Evolutionary conservation across 2,113 vertebrate species (phyloP).

Genomic region (Rhynchomys soricoides): DNA sequence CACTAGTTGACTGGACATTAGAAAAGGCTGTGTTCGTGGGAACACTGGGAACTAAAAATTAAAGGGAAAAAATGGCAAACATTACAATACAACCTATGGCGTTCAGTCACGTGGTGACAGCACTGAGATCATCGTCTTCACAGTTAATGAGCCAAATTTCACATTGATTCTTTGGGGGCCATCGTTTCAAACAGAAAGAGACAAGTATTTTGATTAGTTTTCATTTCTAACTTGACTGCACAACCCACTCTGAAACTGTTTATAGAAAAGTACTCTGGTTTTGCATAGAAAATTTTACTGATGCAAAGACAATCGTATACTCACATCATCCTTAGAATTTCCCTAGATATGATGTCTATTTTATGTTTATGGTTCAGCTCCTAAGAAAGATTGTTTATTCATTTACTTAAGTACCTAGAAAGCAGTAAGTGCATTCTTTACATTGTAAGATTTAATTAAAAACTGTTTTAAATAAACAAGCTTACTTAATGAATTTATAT

Average conservation of each 20-base stretch:
- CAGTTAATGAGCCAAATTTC: not conserved
- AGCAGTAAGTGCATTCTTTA: not conserved
- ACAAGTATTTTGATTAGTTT: conserved; percentile 5
- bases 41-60: conserved; percentile 90
- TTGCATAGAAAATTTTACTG: not conserved
- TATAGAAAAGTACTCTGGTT: not conserved
- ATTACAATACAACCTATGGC: not conserved
- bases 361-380: conserved; percentile 13
- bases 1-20: conserved; percentile 89
- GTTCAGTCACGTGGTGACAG: not conserved
- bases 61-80: conserved; percentile 57
- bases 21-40: conserved; percentile 89
- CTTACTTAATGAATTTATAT: not conserved
- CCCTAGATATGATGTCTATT: not conserved
- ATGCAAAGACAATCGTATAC: not conserved
- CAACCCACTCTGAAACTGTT: not conserved
- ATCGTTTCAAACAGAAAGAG: not conserved
- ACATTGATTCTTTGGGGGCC: not conserved
- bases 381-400: not conserved
- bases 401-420: not conserved
- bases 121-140: not conserved
- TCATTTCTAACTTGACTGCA: not conserved
- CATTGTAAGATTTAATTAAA: not conserved
- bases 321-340: not conserved
- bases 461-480: conserved; percentile 2